Base-by-base conservation (phyloP, 2,888 invertebrate genomes). In the Amphipyra berbera region DNA sequence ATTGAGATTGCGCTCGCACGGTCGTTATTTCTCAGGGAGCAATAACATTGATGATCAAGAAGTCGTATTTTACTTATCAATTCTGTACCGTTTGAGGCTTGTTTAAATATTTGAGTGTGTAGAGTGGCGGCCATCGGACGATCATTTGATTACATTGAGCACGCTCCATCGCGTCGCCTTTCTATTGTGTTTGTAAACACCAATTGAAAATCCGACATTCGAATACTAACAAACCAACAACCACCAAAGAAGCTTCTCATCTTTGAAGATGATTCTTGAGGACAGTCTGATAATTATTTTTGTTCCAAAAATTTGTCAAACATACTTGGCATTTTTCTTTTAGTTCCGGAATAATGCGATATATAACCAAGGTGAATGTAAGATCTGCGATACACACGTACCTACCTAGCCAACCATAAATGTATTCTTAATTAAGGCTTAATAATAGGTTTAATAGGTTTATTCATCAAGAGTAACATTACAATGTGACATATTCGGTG, bases 161-260 rank as follows among this genome's bases (percentile, higher is more conserved):
- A 54, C 62, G 57, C 55, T 56, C 74, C 62, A 61, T 60, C 50
- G 49, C 68, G 67, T 79, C 82, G 77, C 78, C 82, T 85, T 84
- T 87, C 86, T 84, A 84, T 81, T 81, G 69, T 84, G 78, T 86
- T 86, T 83, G 82, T 86, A 87, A 87, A 88, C 83, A 85, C 57
- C 73, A 73, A 81, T 83, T 78, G 76, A 78, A 82, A 78, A 73
- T 78, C 65, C 53, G 55, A 50, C 42, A 59, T 13, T 49, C 42
- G 44, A 58, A 68, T 55, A 21, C 44, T 47, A 55, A 53, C 52
- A 53, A 42, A 21, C 44, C 44, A 55, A 53, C 52, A 53, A 42
- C 14, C 30, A 52, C 37, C 37, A 41, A 65, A 67, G 54, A 13
- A 35, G 14, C 21, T 47, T 15, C 33, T 35, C 13, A 15, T 65